Conservation (phyloP, 2,113 vertebrate genomes). For the Muscicapa adusta region DNA sequence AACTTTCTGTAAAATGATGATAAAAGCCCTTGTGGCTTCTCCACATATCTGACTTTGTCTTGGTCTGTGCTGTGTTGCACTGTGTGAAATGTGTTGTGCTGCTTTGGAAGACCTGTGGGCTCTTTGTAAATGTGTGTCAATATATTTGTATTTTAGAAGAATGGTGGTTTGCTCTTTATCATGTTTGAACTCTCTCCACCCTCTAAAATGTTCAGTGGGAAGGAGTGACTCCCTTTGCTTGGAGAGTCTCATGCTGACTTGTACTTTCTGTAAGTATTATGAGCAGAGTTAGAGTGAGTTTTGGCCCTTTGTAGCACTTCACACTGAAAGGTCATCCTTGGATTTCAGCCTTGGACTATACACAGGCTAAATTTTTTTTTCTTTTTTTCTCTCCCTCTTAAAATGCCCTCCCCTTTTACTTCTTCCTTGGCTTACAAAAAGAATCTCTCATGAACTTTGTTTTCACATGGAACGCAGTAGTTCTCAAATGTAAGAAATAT, state of each 20-base stretch:
- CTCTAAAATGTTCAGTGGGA: neutral
- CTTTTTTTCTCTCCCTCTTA: accelerated
- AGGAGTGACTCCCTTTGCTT: neutral
- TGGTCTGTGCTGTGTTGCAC: neutral
- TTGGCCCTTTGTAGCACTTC: neutral
- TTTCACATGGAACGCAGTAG: neutral
- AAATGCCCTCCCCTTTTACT: neutral
- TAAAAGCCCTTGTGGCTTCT: neutral
- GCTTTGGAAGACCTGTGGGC: neutral
- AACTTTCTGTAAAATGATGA: neutral
- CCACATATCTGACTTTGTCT: neutral
- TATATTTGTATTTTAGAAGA: neutral
- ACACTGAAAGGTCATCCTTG: neutral
- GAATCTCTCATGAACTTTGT: neutral
- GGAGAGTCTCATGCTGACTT: neutral
- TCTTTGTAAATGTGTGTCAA: neutral
- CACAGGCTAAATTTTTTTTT: neutral
- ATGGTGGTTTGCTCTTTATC: neutral
- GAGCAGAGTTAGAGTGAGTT: neutral
- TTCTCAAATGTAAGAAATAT: conserved; percentile 5
- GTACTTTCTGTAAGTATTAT: neutral
- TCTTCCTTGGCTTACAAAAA: neutral
- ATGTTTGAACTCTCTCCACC: neutral
- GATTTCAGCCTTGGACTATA: neutral
- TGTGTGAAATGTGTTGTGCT: neutral